Percentiles rank a stretch among this genome's conserved stretches.
Conservation (phyloP, 2,113 vertebrate genomes). For the Cygnus buccinator region DNA sequence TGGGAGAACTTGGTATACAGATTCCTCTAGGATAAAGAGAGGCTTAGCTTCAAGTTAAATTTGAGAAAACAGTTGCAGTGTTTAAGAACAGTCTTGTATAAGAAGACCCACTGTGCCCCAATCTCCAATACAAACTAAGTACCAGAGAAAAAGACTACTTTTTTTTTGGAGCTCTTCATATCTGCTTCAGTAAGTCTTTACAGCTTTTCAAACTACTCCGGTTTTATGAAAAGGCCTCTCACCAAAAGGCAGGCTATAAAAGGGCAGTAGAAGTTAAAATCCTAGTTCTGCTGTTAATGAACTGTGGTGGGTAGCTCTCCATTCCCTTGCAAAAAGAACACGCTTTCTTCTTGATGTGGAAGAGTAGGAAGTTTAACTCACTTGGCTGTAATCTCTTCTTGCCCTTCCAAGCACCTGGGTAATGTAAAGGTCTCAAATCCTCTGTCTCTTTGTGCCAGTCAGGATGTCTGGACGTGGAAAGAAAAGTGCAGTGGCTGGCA, state of each 20-base stretch:
- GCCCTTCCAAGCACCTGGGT: accelerated
- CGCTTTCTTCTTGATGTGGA: background rate
- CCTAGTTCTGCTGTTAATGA: background rate
- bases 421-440: background rate
- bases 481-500: background rate
- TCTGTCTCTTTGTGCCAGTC: background rate
- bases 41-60: background rate
- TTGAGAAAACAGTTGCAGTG: background rate
- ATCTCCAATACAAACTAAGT: background rate
- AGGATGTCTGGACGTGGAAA: conserved; percentile 82
- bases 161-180: background rate
- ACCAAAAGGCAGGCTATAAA: background rate
- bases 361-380: background rate
- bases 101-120: background rate
- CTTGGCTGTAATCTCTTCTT: background rate
- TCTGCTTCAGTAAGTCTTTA: background rate
- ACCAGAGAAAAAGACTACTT: background rate
- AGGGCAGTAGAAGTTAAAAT: background rate
- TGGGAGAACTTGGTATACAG: background rate
- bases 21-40: background rate
- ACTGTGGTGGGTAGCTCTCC: background rate
- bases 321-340: background rate
- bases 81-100: background rate
- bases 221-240: background rate
- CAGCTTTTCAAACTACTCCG: background rate